Evolutionary conservation across 1,140 invertebrate genomes (phyloP).

Genomic region (Babylonia areolata): DNA sequence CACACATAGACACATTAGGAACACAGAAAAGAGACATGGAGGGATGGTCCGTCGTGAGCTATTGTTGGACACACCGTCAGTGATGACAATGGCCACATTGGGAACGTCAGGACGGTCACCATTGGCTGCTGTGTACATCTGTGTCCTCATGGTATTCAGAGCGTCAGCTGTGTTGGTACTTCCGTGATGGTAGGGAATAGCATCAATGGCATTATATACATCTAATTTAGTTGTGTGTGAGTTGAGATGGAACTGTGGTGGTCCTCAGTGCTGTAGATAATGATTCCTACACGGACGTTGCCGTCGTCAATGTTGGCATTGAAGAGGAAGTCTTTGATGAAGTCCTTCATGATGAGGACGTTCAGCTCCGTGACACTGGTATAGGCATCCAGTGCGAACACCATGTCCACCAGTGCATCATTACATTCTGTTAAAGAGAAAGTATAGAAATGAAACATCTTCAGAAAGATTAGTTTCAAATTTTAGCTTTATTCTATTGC

Average conservation of each 20-base stretch:
- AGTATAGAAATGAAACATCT: no score
- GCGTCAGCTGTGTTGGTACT: slow-evolving; percentile 66
- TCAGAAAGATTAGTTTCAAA: no score
- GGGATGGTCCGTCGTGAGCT: slow-evolving; percentile 63
- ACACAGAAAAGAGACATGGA: slow-evolving; percentile 63
- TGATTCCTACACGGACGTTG: slow-evolving; percentile 52
- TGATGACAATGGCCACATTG: slow-evolving; percentile 64
- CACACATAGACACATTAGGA: slow-evolving; percentile 53
- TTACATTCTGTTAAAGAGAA: slow-evolving; percentile 55
- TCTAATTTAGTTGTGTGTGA: slow-evolving; percentile 42
- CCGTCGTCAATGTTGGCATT: slow-evolving; percentile 54
- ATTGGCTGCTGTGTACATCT: slow-evolving; percentile 58
- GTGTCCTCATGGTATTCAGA: slow-evolving; percentile 45
- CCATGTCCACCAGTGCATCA: slow-evolving; percentile 58
- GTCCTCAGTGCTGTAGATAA: slow-evolving; percentile 51
- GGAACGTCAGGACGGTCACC: slow-evolving; percentile 62
- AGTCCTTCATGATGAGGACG: slow-evolving; percentile 48
- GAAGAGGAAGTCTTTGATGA: slow-evolving; percentile 52
- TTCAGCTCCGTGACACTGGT: slow-evolving; percentile 55
- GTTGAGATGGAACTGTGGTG: slow-evolving; percentile 57
- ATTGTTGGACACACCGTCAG: slow-evolving; percentile 70
- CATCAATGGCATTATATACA: slow-evolving; percentile 52
- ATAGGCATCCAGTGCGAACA: slow-evolving; percentile 63
- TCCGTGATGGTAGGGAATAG: slow-evolving; percentile 59
- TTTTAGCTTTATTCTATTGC: no score